These are phyloP conservation scores for Symphodus melops DNA, from an alignment of 2,113 vertebrate species.

Conservation along the genomic window DNA sequence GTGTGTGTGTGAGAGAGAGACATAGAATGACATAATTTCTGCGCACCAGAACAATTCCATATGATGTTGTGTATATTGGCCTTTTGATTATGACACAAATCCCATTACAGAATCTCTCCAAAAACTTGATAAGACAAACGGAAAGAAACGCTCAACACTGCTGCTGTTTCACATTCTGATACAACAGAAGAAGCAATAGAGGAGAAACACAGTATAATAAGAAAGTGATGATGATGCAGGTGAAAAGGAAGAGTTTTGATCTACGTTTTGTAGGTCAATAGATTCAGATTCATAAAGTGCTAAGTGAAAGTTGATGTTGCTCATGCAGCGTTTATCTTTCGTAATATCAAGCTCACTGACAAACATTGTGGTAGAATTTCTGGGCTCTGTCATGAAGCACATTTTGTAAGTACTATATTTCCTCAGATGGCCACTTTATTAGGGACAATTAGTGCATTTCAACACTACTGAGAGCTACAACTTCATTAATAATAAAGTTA, in stretches of 20 bases:
- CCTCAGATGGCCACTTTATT: background rate
- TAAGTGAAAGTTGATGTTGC: background rate
- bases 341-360: background rate
- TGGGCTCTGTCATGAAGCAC: background rate
- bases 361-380: background rate
- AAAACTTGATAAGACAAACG: slow-evolving; percentile 29
- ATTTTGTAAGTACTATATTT: background rate
- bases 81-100: slow-evolving; percentile 13
- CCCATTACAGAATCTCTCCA: slow-evolving; percentile 44
- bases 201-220: background rate
- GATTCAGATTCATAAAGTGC: background rate
- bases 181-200: background rate
- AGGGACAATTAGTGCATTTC: background rate
- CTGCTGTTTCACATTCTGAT: background rate
- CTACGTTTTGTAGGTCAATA: background rate
- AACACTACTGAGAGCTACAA: background rate
- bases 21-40: background rate
- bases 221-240: background rate
- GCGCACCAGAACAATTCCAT: background rate
- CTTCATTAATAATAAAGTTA: background rate
- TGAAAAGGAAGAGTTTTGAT: background rate
- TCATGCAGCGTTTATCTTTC: background rate
- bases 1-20: slow-evolving; percentile 22
- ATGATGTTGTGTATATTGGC: slow-evolving; percentile 16
- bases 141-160: slow-evolving; percentile 19